Base-by-base conservation (phyloP, 2,113 vertebrate genomes). In the Vireo altiloquus region DNA sequence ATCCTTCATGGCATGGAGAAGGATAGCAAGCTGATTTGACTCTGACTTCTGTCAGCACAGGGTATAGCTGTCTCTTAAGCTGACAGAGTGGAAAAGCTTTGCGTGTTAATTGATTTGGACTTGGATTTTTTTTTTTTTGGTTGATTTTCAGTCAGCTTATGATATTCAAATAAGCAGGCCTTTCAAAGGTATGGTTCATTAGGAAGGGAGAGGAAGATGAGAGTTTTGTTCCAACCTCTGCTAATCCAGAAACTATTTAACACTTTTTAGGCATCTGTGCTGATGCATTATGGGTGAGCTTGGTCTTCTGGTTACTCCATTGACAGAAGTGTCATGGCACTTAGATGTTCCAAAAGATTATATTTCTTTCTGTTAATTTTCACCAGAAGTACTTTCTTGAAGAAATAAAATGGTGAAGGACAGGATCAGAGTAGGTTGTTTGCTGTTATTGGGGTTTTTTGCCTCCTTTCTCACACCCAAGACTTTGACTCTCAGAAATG, bases 151-250 rank as follows among this genome's bases (percentile, higher is more conserved):
- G 57, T 91, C 70, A 90, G 17, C 57, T 84, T 86, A 66, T 64
- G 78, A 70, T 94, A 92, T 96, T 95, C 10, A 57, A 92, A 94
- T 93, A 95, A 96, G 46, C 37, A 92, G 64, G 5, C 23, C 37
- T 37, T 91, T 94, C 65, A 90, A 35, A 85, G 35, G 44, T 65
- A 46, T 11, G 3, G 8, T 72, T 80, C 37, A 24, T 75, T 68
- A 65, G 37, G 20, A 80, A 80, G 56, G 40, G 64, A 75, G 52
- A 92, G 60, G 39, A 81, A 21, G 54, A 80, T 70, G 59, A 89
- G 63, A 66, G 53, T 66, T 95, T 89, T 84, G 35, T 74, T 90
- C 50, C 39, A 91, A 28, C 47, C 61, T 84, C 60, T 87, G 21
- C n/a, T 66, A 83, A 89, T 77, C 63, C 25, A n/a, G 78, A 76